Evolutionary conservation across 1,140 invertebrate species (phyloP).

Genomic region (Pomacea maculata): DNA sequence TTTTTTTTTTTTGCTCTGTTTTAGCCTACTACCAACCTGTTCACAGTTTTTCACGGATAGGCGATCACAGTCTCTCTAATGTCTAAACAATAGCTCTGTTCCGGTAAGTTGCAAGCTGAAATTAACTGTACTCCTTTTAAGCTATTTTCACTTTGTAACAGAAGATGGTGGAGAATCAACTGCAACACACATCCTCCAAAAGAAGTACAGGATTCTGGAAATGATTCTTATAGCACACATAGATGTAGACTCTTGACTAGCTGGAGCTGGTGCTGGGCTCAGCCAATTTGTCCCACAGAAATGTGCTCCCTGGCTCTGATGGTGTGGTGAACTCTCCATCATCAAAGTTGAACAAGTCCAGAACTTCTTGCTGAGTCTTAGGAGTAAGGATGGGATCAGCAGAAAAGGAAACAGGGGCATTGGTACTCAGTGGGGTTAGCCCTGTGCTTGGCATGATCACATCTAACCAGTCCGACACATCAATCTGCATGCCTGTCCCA

Average conservation of each 20-base stretch:
- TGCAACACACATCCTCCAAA: too few relatives aligned
- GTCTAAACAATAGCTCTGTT: too few relatives aligned
- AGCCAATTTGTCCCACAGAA: constrained; percentile 59
- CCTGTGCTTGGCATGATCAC: constrained; percentile 70
- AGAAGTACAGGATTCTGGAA: too few relatives aligned
- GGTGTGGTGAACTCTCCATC: constrained; percentile 74
- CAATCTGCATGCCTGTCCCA: constrained; percentile 73
- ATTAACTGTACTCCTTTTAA: too few relatives aligned
- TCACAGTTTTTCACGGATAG: too few relatives aligned
- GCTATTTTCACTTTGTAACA: too few relatives aligned
- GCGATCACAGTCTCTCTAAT: too few relatives aligned
- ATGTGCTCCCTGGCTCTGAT: constrained; percentile 66
- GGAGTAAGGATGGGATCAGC: constrained; percentile 73
- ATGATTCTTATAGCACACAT: too few relatives aligned
- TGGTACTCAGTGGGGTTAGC: constrained; percentile 54
- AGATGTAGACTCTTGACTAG: constrained; percentile 1
- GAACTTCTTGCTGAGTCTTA: constrained; percentile 72
- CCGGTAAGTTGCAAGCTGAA: too few relatives aligned
- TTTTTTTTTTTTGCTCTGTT: too few relatives aligned
- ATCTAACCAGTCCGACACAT: constrained; percentile 78
- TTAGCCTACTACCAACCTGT: too few relatives aligned
- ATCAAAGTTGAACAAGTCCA: constrained; percentile 78
- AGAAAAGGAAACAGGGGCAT: constrained; percentile 57
- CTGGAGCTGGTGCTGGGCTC: constrained; percentile 38
- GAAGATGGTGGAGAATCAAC: too few relatives aligned